Evolutionary conservation across 2,797 vertebrate genomes (phyloP), one percentile per base, ranked within the genome.

Genomic region (Enteromius paludinosus): DNA sequence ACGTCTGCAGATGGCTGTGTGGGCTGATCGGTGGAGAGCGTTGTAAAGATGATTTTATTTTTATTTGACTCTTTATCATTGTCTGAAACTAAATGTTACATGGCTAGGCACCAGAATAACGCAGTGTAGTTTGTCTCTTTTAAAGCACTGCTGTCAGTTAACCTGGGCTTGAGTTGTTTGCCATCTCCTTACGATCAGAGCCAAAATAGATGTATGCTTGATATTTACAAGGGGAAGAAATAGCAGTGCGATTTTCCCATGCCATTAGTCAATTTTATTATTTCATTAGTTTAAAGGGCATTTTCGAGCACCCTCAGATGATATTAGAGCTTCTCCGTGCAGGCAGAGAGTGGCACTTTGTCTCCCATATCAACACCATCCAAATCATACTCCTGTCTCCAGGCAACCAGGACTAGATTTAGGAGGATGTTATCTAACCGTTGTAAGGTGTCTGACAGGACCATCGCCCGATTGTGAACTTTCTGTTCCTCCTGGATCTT

Each of bases 321-420:
- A 85, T 86, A 89, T 87, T 87, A 89, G 88, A 86, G 79, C 82
- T 83, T 62, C 86, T 88, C 70, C 75, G 71, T 65, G 84, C 78
- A 82, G 84, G 38, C 76, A 83, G 52, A n/a, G 82, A 90, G 85
- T 83, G 84, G 85, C 77, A 61, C 69, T 79, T 81, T 86, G 83
- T 87, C 82, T 84, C 74, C 43, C 74, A 35, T 69, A 85, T 84
- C 85, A 85, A 80, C 85, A 84, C 84, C 84, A 88, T 86, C 87
- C 86, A 87, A 82, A 64, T 76, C 85, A 28, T 80, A 80, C 80
- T 84, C 56, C 83, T 20, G 92, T 91, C 90, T 92, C 92, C 86
- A 94, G 89, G 89, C 92, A 94, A 93, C 91, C 74, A 80, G 79
- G 86, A 87, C 78, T 86, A 86, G 82, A 85, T 87, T 85, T 87